Conservation (phyloP, 2,797 vertebrate species). For the Sebastes reedi region DNA sequence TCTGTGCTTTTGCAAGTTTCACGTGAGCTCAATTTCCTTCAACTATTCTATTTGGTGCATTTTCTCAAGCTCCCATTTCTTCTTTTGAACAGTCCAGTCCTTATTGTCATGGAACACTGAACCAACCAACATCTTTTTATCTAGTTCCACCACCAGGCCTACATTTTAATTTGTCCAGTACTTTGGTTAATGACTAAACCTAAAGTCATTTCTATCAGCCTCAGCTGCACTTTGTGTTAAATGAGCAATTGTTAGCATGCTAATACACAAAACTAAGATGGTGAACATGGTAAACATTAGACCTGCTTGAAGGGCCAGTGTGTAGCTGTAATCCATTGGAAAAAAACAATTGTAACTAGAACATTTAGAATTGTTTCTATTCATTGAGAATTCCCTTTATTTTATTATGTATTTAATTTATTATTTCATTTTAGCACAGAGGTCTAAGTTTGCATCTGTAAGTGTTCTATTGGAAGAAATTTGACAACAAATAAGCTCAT, state of each 20-base stretch:
- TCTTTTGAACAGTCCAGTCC: background rate
- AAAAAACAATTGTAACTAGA: background rate
- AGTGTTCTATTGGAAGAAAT: too few species aligned
- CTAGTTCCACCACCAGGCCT: too few species aligned
- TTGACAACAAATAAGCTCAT: too few species aligned
- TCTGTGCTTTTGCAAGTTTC: slow-evolving; percentile 18
- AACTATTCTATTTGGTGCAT: slow-evolving; percentile 10
- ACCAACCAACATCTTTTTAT: too few species aligned
- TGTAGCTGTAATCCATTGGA: background rate
- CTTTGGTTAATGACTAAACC: too few species aligned
- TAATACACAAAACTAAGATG: background rate
- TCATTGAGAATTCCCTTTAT: background rate
- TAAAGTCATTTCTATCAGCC: background rate
- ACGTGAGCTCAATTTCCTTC: slow-evolving; percentile 60
- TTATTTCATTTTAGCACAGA: too few species aligned
- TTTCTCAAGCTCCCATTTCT: background rate
- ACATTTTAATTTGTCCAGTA: background rate
- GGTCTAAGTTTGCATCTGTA: too few species aligned
- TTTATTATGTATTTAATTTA: background rate
- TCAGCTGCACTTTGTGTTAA: background rate
- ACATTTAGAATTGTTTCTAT: background rate
- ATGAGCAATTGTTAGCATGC: background rate
- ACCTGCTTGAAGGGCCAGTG: too few species aligned
- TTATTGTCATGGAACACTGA: background rate
- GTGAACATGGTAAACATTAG: background rate